These are phyloP conservation scores for Dinothrombium tinctorium DNA, from an alignment of 1,140 invertebrate species.

Conservation along the genomic window DNA sequence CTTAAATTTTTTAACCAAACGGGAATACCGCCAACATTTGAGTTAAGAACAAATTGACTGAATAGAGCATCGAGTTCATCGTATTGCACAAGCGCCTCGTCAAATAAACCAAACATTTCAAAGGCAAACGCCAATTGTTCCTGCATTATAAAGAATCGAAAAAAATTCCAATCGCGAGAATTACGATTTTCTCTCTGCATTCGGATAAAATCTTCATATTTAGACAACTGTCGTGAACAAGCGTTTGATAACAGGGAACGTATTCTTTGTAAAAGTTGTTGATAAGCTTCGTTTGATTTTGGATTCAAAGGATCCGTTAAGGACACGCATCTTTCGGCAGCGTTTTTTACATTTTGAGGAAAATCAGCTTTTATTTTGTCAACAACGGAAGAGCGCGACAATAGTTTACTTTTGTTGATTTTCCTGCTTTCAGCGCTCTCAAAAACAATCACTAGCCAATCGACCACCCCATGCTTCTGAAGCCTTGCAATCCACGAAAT, in stretches of 20 bases:
- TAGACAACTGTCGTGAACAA: conserved; percentile 42
- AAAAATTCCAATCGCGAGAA: conserved; percentile 76
- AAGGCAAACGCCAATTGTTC: conserved; percentile 85
- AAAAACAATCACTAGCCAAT: conserved; percentile 83
- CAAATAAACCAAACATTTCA: conserved; percentile 71
- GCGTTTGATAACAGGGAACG: conserved; percentile 57
- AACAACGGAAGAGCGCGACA: conserved; percentile 70
- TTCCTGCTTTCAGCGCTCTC: conserved; percentile 65
- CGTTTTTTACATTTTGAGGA: conserved; percentile 40
- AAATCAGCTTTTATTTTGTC: conserved; percentile 87
- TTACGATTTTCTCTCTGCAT: conserved; percentile 68
- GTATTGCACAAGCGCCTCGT: conserved; percentile 85
- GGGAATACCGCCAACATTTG: conserved; percentile 42
- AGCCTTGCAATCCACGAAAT: neutral
- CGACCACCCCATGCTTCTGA: conserved; percentile 31
- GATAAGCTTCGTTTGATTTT: conserved; percentile 70
- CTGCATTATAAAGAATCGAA: conserved; percentile 74
- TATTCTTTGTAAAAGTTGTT: conserved; percentile 51
- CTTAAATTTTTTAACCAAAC: conserved; percentile 9
- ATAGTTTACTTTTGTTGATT: conserved; percentile 57
- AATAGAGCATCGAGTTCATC: conserved; percentile 91
- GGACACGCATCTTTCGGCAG: neutral
- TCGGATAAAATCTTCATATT: conserved; percentile 74
- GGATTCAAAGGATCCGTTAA: conserved; percentile 15
- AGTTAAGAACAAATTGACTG: conserved; percentile 83